Percentiles rank a stretch among this genome's conserved stretches.
These are phyloP conservation scores for Drosophila imparisetae DNA, from an alignment of 2,888 invertebrate species.

Conservation along the genomic window DNA sequence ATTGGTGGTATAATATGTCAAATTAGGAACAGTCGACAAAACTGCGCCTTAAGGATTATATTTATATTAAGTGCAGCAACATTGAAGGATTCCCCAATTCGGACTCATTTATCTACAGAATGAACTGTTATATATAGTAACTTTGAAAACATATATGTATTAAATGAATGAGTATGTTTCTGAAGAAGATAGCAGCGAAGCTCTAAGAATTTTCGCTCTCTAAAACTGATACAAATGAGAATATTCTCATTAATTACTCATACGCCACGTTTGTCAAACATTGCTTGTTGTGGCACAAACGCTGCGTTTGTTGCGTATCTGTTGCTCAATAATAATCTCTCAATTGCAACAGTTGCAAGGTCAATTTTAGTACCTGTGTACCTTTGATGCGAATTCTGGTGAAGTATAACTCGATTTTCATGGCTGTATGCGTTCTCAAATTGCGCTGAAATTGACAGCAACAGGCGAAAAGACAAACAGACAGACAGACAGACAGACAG, in stretches of 20 bases:
- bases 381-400: conserved; percentile 7
- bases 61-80: not conserved
- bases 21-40: not conserved
- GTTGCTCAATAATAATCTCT: conserved; percentile 30
- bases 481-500: not conserved
- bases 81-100: not conserved
- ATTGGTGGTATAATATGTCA: not conserved
- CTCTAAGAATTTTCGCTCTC: rapidly evolving
- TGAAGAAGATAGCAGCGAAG: not conserved
- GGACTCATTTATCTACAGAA: no score
- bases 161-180: not conserved
- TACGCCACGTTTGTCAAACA: conserved; percentile 16
- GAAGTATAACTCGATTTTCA: conserved; percentile 53
- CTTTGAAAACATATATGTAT: not conserved
- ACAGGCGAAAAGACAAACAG: conserved; percentile 12
- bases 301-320: conserved; percentile 7
- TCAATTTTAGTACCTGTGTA: not conserved
- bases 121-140: not conserved
- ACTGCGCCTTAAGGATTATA: not conserved
- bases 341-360: conserved; percentile 12
- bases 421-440: conserved; percentile 53
- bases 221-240: not conserved
- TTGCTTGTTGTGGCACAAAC: conserved; percentile 8
- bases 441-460: conserved; percentile 53
- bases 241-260: conserved; percentile 18